Percentiles rank a stretch among this genome's conserved stretches.
phyloP scores from a whole-genome alignment of 2,888 invertebrate species.

The Cheilosia variabilis region DNA sequence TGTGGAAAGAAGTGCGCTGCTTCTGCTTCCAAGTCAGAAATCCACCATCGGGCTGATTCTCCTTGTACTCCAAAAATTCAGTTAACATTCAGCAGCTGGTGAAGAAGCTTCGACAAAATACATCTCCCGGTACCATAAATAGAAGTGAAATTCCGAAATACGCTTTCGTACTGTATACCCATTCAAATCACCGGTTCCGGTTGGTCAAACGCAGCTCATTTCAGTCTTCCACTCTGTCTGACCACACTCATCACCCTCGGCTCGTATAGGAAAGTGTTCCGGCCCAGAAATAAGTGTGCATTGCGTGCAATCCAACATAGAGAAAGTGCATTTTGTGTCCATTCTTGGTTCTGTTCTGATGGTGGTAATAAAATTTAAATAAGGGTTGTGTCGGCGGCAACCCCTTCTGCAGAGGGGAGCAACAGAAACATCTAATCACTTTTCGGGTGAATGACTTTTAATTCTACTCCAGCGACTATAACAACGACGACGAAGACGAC shows the following conservation, averaged over 20 bases:
- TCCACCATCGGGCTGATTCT: constrained; percentile 33
- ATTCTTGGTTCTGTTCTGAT: constrained; percentile 11
- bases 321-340: constrained; percentile 69
- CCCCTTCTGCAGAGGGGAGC: constrained; percentile 6
- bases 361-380: constrained; percentile 41
- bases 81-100: constrained; percentile 79
- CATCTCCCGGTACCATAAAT: constrained; percentile 8
- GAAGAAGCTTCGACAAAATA: constrained; percentile 68
- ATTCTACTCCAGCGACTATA: constrained; percentile 12
- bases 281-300: constrained; percentile 60
- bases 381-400: constrained; percentile 48
- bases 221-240: constrained; percentile 37
- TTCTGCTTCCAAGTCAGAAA: constrained; percentile 32
- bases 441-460: constrained; percentile 68
- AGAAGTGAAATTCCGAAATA: constrained; percentile 17
- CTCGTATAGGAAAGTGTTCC: constrained; percentile 44
- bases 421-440: constrained; percentile 55
- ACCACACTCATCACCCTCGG: constrained; percentile 39
- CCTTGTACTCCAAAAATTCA: constrained; percentile 66
- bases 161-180: constrained; percentile 12
- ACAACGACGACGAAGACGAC: neutral
- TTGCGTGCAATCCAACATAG: constrained; percentile 63
- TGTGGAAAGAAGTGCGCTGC: constrained; percentile 80
- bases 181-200: constrained; percentile 59
- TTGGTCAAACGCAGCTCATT: constrained; percentile 58